These are phyloP conservation scores for Rhyacichthys aspro DNA, from an alignment of 2,797 vertebrate genomes.

Conservation along the genomic window DNA sequence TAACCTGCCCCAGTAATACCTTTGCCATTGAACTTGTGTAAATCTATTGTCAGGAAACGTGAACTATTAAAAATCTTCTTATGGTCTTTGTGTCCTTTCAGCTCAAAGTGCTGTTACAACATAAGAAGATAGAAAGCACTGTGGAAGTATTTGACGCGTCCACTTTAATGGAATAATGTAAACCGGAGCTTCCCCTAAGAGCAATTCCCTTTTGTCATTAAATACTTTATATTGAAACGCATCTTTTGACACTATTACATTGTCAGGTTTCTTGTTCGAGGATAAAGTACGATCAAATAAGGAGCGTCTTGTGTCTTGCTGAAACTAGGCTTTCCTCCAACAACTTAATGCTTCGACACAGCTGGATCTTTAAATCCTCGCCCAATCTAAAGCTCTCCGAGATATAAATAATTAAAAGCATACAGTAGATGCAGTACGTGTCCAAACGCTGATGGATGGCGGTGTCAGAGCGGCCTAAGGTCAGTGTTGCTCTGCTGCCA, in stretches of 20 bases:
- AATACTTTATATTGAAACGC: slow-evolving; percentile 23
- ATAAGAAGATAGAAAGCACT: too few species aligned
- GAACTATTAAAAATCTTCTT: too few species aligned
- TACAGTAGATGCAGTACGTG: slow-evolving; percentile 30
- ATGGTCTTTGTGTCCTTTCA: too few species aligned
- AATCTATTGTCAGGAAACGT: too few species aligned
- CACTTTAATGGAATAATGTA: neutral
- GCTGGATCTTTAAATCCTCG: slow-evolving; percentile 52
- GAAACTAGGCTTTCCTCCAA: slow-evolving; percentile 51
- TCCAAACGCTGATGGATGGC: slow-evolving; percentile 22
- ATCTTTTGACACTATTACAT: slow-evolving; percentile 18
- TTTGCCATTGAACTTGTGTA: too few species aligned
- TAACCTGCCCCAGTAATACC: too few species aligned
- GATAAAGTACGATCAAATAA: slow-evolving; percentile 28
- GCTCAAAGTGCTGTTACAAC: neutral
- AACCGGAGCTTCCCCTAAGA: neutral
- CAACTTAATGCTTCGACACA: slow-evolving; percentile 51
- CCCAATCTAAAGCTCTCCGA: slow-evolving; percentile 43
- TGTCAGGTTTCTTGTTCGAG: slow-evolving; percentile 16
- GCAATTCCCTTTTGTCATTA: neutral
- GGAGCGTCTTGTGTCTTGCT: slow-evolving; percentile 41
- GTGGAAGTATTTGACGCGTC: neutral
- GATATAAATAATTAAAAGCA: slow-evolving; percentile 40
- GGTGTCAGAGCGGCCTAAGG: slow-evolving; percentile 8
- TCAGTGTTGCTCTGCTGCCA: slow-evolving; percentile 35